phyloP scores from a whole-genome alignment of 1,140 invertebrate species.

The Sitophilus oryzae region DNA sequence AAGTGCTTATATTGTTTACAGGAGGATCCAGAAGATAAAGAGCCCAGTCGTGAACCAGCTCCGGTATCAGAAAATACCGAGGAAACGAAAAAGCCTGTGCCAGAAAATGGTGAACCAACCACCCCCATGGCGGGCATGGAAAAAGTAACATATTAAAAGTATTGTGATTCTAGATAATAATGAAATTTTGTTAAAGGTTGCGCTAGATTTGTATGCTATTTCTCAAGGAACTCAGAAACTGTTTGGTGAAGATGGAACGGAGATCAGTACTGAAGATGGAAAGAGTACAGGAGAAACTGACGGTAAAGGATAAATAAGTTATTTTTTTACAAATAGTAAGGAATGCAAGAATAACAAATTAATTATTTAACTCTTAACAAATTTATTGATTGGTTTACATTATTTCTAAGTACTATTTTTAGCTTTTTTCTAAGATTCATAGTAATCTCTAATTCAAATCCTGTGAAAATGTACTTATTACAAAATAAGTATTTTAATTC shows the following conservation, averaged over 20 bases:
- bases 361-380: conserved; percentile 23
- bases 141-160: conserved; percentile 6
- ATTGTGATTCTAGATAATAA: neutral
- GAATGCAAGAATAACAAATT: too few relatives aligned
- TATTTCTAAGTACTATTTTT: too few relatives aligned
- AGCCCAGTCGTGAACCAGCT: conserved; percentile 6
- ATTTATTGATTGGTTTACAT: too few relatives aligned
- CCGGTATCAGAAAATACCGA: conserved; percentile 20
- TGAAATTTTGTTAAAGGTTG: conserved; percentile 50
- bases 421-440: too few relatives aligned
- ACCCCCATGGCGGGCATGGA: conserved; percentile 13
- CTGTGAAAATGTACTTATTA: too few relatives aligned
- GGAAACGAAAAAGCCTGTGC: conserved; percentile 39
- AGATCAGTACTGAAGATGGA: conserved; percentile 20
- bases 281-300: conserved; percentile 11
- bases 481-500: too few relatives aligned
- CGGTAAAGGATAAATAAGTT: conserved; percentile 4
- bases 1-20: too few relatives aligned
- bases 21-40: conserved; percentile 15
- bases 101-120: conserved; percentile 42
- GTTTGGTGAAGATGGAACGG: conserved; percentile 49
- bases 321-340: too few relatives aligned
- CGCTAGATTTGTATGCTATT: conserved; percentile 72
- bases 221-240: conserved; percentile 67
- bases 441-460: too few relatives aligned